These are phyloP conservation scores for Steatornis caripensis DNA, from an alignment of 2,113 vertebrate species.

Conservation along the genomic window DNA sequence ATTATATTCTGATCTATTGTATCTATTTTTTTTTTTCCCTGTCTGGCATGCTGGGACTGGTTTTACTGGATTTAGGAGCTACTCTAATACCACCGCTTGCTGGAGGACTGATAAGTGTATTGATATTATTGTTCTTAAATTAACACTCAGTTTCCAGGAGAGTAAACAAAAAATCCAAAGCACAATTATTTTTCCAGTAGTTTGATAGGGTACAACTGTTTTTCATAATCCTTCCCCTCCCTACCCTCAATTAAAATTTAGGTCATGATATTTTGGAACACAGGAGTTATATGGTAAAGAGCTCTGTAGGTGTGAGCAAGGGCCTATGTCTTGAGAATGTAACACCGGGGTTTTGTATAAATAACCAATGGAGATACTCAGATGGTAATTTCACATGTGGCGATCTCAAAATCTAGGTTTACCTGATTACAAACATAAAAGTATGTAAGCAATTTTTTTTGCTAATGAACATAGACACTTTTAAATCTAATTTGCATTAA, in stretches of 20 bases:
- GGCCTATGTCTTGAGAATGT: not conserved
- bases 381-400: not conserved
- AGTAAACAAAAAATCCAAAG: not conserved
- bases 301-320: not conserved
- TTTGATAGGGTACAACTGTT: not conserved
- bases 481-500: not conserved
- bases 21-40: not conserved
- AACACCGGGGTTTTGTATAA: not conserved
- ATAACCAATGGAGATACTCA: not conserved
- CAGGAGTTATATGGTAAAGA: not conserved
- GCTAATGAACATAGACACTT: not conserved
- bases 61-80: not conserved
- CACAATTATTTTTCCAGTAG: not conserved
- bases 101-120: not conserved
- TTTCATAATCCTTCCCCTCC: not conserved
- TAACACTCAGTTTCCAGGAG: not conserved
- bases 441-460: not conserved
- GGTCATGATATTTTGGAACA: not conserved
- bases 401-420: not conserved
- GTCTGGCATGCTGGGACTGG: not conserved
- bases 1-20: not conserved
- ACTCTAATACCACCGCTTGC: fast-evolving
- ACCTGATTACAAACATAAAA: not conserved
- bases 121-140: not conserved
- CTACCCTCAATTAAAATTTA: not conserved